These are phyloP conservation scores for Lochmaea capreae DNA, from an alignment of 2,888 invertebrate species.

Conservation along the genomic window DNA sequence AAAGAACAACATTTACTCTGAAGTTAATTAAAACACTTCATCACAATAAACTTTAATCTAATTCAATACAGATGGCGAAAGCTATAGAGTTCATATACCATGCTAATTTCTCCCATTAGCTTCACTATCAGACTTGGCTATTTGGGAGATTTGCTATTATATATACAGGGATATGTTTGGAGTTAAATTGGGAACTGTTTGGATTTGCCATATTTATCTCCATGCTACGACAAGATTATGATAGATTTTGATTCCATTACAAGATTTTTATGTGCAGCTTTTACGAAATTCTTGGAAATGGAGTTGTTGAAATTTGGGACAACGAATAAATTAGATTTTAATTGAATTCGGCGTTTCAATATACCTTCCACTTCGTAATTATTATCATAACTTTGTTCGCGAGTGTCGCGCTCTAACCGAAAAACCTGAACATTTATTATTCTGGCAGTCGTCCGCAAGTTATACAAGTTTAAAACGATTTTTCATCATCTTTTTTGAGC, in stretches of 20 bases:
- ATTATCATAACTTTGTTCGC: neutral
- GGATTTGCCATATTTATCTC: neutral
- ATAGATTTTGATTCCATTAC: no score
- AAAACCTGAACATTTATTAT: slow-evolving; percentile 32
- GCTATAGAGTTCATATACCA: slow-evolving; percentile 26
- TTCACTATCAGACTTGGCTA: slow-evolving; percentile 20
- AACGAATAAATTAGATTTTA: neutral
- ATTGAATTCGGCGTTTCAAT: neutral
- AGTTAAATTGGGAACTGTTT: neutral
- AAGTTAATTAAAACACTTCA: slow-evolving; percentile 38
- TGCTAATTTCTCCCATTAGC: slow-evolving; percentile 36
- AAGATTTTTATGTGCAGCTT: no score
- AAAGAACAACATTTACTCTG: slow-evolving; percentile 35
- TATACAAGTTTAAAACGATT: slow-evolving; percentile 29
- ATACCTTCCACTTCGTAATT: neutral
- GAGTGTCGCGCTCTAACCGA: neutral
- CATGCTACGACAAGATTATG: neutral
- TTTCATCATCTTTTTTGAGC: slow-evolving; percentile 34
- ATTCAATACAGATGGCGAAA: slow-evolving; percentile 36
- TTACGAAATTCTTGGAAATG: neutral
- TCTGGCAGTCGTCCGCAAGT: slow-evolving; percentile 34
- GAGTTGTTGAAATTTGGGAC: neutral
- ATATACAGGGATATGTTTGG: neutral
- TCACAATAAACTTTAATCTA: slow-evolving; percentile 38
- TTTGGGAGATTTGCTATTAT: slow-evolving; percentile 15